Base-by-base conservation (phyloP, 2,113 vertebrate genomes). In the Barbus barbus region DNA sequence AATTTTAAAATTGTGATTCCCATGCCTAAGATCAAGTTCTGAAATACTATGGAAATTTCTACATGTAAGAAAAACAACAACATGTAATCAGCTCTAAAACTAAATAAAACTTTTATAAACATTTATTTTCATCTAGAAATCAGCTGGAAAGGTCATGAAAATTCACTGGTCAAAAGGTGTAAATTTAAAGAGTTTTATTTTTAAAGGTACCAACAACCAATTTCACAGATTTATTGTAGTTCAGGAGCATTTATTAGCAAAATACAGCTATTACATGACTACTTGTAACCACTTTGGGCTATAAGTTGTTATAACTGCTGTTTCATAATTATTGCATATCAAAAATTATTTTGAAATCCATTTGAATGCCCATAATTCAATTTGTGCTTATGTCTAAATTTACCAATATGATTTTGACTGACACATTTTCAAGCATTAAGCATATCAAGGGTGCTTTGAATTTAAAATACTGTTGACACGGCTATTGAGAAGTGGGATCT, bases 161-260 rank as follows among this genome's bases (percentile, higher is more conserved):
- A 22, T 58, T 58, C 56, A 58, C n/a, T 58, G 22, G 20, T 58
- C 9, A 58, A 58, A 58, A 58, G 0, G 18, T 14, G 22, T 38
- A 36, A 58, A 38, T 24, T 38, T 38, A 2, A n/a, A n/a, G 16
- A 7, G 75, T 63, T 61, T 61, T 79, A 60, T 78, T 78, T 78
- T 1, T n/a, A n/a, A 18, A 44, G 36, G n/a, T 33, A 60, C 8
- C 33, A n/a, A 8, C 31, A 61, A 44, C 41, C 1, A 28, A 44
- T 41, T 61, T 26, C 36, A 61, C 36, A 1, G 14, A 78, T 61
- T 16, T 28, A 41, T 78, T 0, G 2, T 41, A 41, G 33, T 18
- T 18, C 56, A 78, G 36, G 33, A 78, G n/a, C 36, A 26, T 63
- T 79, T 61, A 79, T 61, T 41, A 63, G 12, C 14, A 61, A 61